Base-by-base conservation (phyloP, 2,888 invertebrate genomes). In the Trichogramma dendrolimi region DNA sequence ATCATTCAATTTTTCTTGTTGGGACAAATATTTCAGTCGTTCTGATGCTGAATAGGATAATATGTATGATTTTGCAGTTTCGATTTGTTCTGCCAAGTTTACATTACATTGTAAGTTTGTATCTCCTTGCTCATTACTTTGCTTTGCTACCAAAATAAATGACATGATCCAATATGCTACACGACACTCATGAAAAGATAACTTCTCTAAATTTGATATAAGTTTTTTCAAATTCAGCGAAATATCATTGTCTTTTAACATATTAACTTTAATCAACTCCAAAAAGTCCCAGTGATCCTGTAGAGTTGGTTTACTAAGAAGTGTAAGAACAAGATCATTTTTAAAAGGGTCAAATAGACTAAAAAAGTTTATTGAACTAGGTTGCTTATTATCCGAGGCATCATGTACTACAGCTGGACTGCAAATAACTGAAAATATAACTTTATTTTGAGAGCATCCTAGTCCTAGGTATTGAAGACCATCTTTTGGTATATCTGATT, bases 221-320 rank as follows among this genome's bases (percentile, higher is more conserved):
- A 70, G 5, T 46, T 51, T 58, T 5, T 68, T 63, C 5, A 73
- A 61, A 42, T 50, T 48, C 59, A 53, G 7, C 11, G 51, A 39
- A 4, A 56, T 4, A 1, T 48, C n/a, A 41, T 60, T 55, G 40
- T 57, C 43, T 10, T 65, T 68, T 1, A 54, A 6, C 14, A 68
- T 62, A 52, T 69, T 74, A 5, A 71, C 65, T 11, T 73, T 71
- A 61, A 79, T 67, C 5, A 72, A 51, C 65, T 80, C 79, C 10
- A 80, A 61, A 63, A 75, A 78, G 57, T 80, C 80, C 80, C 80
- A 80, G 62, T 8, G 67, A 60, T n/a, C 61, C 54, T 1, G 60
- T 59, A 4, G 63, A 60, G 4, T 64, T 66, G 62, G 14, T 44
- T 69, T 59, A 70, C 50, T 6, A 71, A 53, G 58, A n/a, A 64